A percentile compares a stretch with the other conserved stretches of the same genome.
Conservation (phyloP, 2,797 vertebrate species). For the Merluccius polli region DNA sequence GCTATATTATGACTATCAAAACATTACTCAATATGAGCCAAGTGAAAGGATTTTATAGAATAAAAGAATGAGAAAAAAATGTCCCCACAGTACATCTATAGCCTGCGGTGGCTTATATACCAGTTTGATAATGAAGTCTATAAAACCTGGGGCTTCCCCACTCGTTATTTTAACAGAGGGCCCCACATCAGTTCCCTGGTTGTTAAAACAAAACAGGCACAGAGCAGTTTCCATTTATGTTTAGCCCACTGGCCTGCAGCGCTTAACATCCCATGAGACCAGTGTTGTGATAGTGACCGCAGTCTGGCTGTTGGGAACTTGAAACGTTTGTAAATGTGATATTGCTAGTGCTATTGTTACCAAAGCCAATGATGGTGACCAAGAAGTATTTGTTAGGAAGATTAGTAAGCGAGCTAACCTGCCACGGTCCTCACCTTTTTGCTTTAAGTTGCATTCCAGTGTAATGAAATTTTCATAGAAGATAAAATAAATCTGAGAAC, state of each 20-base stretch:
- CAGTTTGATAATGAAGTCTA: slow-evolving; percentile 1
- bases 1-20: not conserved
- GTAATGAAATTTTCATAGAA: slow-evolving; percentile 99
- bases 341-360: no score
- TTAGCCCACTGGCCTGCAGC: slow-evolving; percentile 7
- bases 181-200: slow-evolving; percentile 8
- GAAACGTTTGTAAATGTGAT: not conserved
- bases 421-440: slow-evolving; percentile 82
- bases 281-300: not conserved
- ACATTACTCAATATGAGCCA: not conserved
- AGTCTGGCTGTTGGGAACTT: slow-evolving; percentile 3
- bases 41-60: not conserved
- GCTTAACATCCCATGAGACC: not conserved
- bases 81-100: not conserved
- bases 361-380: not conserved
- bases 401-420: not conserved
- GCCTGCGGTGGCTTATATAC: not conserved
- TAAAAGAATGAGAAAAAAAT: not conserved
- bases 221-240: not conserved
- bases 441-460: slow-evolving; percentile 99
- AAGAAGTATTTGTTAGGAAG: not conserved
- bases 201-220: not conserved
- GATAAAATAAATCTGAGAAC: slow-evolving; percentile 99
- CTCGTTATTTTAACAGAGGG: not conserved
- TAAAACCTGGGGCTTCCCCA: slow-evolving; percentile 5